Percentiles rank a stretch among this genome's conserved stretches.
These are phyloP conservation scores for Eriosoma lanigerum DNA, from an alignment of 1,140 invertebrate genomes.

Conservation along the genomic window DNA sequence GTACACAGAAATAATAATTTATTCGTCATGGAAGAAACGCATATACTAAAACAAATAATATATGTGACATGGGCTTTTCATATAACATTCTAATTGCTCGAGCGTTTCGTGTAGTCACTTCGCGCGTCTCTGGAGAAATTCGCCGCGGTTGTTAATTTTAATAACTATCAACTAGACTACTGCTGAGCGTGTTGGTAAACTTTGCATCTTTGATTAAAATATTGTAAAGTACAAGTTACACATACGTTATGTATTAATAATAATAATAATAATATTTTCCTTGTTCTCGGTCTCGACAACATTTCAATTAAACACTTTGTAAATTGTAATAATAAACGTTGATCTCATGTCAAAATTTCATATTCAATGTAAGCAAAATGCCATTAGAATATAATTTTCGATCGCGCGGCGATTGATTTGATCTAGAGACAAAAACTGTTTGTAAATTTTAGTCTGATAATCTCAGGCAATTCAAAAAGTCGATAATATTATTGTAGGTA, in stretches of 20 bases:
- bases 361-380: too few species aligned
- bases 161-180: neutral
- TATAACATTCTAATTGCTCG: constrained; percentile 1
- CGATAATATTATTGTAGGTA: too few species aligned
- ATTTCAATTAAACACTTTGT: neutral
- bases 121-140: constrained; percentile 13
- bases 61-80: neutral
- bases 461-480: too few species aligned
- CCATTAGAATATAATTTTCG: too few species aligned
- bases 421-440: too few species aligned
- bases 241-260: neutral
- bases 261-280: neutral
- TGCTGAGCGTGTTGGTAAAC: neutral
- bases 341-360: neutral
- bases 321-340: neutral
- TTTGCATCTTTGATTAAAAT: constrained; percentile 21
- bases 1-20: too few species aligned
- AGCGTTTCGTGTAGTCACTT: neutral
- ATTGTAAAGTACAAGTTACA: neutral
- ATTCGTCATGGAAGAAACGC: too few species aligned
- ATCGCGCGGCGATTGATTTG: too few species aligned
- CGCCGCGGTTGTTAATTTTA: constrained; percentile 14
- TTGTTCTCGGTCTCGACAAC: neutral
- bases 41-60: too few species aligned
- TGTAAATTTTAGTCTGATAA: too few species aligned